Evolutionary conservation across 2,888 invertebrate species (phyloP).

Genomic region (Argynnis bischoffii): DNA sequence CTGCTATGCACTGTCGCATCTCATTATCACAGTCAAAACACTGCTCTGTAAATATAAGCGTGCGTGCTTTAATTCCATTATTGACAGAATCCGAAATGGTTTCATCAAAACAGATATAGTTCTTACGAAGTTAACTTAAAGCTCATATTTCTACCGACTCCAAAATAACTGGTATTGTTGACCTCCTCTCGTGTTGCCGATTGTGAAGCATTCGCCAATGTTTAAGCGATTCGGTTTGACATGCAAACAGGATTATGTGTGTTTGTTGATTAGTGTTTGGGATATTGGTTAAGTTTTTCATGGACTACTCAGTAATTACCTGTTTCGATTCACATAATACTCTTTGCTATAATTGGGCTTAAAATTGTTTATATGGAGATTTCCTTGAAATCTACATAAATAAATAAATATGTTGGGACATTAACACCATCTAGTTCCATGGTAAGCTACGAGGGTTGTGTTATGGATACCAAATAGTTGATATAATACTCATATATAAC

Average conservation of each 20-base stretch:
- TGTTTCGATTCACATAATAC: neutral
- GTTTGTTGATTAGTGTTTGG: constrained; percentile 58
- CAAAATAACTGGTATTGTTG: constrained; percentile 38
- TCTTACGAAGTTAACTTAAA: constrained; percentile 27
- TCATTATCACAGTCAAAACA: constrained; percentile 58
- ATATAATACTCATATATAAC: too few relatives aligned
- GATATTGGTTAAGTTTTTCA: constrained; percentile 27
- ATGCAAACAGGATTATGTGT: constrained; percentile 47
- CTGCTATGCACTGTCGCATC: constrained; percentile 46
- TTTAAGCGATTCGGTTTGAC: constrained; percentile 54
- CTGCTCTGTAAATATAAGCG: constrained; percentile 57
- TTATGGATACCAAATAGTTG: too few relatives aligned
- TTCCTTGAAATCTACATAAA: too few relatives aligned
- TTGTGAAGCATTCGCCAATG: constrained; percentile 52
- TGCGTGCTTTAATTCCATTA: constrained; percentile 59
- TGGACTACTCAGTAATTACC: neutral
- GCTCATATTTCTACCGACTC: constrained; percentile 31
- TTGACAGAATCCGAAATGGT: constrained; percentile 44
- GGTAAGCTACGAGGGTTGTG: too few relatives aligned
- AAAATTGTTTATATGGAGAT: too few relatives aligned
- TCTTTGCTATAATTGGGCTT: too few relatives aligned
- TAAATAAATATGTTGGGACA: too few relatives aligned
- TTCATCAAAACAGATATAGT: constrained; percentile 9
- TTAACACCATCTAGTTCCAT: too few relatives aligned
- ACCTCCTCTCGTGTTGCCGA: constrained; percentile 43